These are phyloP conservation scores for Philantomba maxwellii DNA, from an alignment of 2,113 vertebrate species.

Conservation along the genomic window DNA sequence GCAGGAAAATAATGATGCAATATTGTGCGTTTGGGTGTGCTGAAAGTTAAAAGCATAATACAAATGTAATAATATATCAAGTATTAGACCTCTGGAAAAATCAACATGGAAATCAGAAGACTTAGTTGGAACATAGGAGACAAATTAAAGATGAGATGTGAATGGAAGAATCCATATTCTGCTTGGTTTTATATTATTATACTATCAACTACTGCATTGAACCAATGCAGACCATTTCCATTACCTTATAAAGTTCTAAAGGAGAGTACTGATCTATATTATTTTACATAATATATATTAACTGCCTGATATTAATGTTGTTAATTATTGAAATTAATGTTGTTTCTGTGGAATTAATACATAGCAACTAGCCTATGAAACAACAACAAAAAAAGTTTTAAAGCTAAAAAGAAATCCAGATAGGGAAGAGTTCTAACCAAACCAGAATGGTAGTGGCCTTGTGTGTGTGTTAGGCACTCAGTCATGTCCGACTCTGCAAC, in stretches of 20 bases:
- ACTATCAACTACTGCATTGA: neutral
- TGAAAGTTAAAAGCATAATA: neutral
- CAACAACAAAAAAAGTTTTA: neutral
- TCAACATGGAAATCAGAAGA: neutral
- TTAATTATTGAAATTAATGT: neutral
- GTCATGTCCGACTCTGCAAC: neutral
- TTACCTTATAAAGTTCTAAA: neutral
- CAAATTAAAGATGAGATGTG: neutral
- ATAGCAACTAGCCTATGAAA: neutral
- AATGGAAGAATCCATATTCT: neutral
- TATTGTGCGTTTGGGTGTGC: neutral
- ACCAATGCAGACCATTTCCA: neutral
- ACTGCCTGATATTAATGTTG: neutral
- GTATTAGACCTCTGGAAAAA: neutral
- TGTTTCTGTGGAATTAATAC: neutral
- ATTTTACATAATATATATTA: neutral
- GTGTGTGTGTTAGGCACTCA: neutral
- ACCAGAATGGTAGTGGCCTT: neutral
- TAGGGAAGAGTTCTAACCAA: neutral
- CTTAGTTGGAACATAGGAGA: neutral
- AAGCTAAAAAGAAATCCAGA: slow-evolving; percentile 2
- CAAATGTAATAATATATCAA: neutral
- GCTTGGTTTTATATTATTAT: neutral
- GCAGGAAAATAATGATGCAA: neutral
- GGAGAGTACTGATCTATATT: neutral